These are phyloP conservation scores for Vulpes vulpes DNA, from an alignment of 2,113 vertebrate genomes.

Conservation along the genomic window DNA sequence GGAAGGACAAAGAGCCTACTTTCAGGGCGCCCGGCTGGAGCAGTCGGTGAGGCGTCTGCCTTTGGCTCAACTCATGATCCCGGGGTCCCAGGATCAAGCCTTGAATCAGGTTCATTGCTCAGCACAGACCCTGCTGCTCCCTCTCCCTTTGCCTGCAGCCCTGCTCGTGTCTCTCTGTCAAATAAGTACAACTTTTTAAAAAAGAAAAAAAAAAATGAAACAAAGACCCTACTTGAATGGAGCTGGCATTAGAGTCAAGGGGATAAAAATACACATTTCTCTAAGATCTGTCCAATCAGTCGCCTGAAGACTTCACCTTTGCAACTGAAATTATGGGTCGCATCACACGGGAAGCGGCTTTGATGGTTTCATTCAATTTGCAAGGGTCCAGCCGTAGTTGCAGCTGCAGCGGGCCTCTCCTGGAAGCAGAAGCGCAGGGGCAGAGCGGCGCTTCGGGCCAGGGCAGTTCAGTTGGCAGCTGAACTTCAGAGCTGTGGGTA, in stretches of 20 bases:
- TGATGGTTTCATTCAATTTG: not conserved
- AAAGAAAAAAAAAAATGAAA: too few relatives aligned
- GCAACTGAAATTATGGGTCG: not conserved
- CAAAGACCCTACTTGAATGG: not conserved
- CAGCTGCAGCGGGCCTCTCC: not conserved
- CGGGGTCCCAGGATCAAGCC: too few relatives aligned
- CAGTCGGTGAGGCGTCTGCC: too few relatives aligned
- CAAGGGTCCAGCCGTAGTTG: not conserved
- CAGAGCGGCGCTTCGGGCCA: not conserved
- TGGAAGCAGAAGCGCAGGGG: not conserved
- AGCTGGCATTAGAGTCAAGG: not conserved
- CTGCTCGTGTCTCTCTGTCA: too few relatives aligned
- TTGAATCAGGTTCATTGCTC: too few relatives aligned
- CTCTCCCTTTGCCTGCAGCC: too few relatives aligned
- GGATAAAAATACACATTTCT: not conserved
- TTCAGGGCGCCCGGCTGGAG: too few relatives aligned
- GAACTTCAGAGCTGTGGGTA: not conserved
- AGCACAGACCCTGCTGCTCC: too few relatives aligned
- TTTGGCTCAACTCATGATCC: too few relatives aligned
- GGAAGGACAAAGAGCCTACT: not conserved
- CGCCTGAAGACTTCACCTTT: conserved; percentile 2
- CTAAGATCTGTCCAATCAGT: not conserved
- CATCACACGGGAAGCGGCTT: not conserved
- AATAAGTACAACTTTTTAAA: too few relatives aligned
- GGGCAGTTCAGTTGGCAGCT: not conserved